These are phyloP conservation scores for Isaurus tuberculatus DNA, from an alignment of 92 coral and sea anemone genomes.

Conservation along the genomic window DNA sequence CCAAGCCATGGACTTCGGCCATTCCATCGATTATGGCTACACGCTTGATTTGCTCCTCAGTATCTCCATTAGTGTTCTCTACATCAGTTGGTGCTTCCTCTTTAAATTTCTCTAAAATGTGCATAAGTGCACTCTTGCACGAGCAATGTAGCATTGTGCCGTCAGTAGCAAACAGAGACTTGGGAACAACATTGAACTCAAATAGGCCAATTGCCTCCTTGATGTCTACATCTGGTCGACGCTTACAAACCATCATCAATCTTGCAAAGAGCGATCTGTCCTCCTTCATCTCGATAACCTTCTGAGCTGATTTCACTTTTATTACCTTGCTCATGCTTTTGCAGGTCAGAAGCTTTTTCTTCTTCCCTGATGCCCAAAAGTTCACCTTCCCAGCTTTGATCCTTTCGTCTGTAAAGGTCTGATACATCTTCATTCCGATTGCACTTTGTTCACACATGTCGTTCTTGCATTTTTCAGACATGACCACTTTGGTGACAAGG, in stretches of 20 bases:
- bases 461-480: not conserved
- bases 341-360: slow-evolving; percentile 64
- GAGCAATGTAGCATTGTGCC: slow-evolving; percentile 65
- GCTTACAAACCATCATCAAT: slow-evolving; percentile 63
- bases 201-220: slow-evolving; percentile 57
- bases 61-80: not conserved
- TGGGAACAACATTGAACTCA: not conserved
- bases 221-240: slow-evolving; percentile 32
- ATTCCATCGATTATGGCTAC: slow-evolving; percentile 38
- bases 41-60: not conserved
- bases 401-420: slow-evolving; percentile 2
- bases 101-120: slow-evolving; percentile 20
- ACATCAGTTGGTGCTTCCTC: not conserved
- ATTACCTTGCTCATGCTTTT: slow-evolving; percentile 55
- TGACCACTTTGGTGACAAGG: not conserved
- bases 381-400: not conserved
- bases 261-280: slow-evolving; percentile 48
- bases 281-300: slow-evolving; percentile 38
- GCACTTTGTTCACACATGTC: slow-evolving; percentile 2
- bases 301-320: slow-evolving; percentile 48
- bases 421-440: not conserved
- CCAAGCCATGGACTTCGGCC: slow-evolving; percentile 42
- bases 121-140: slow-evolving; percentile 56
- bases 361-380: not conserved
- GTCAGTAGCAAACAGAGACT: slow-evolving; percentile 15